These are phyloP conservation scores for Saxidomus purpurata DNA, from an alignment of 1,140 invertebrate species.

Conservation along the genomic window DNA sequence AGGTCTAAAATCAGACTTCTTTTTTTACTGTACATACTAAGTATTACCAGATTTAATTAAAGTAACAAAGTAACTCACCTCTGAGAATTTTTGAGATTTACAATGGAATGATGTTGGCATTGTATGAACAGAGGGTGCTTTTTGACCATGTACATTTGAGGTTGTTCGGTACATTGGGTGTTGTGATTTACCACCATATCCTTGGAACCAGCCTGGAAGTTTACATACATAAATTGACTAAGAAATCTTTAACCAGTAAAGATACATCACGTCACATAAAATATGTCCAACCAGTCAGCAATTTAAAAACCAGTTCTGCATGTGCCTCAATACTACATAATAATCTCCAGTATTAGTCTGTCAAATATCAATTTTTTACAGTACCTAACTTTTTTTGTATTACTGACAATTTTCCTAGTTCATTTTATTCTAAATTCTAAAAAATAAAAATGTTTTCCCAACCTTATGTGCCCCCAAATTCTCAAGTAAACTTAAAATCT, in stretches of 20 bases:
- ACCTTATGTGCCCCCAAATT: too few species aligned
- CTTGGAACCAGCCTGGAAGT: slow-evolving; percentile 77
- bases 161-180: slow-evolving; percentile 85
- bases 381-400: background rate
- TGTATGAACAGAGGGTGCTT: slow-evolving; percentile 83
- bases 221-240: background rate
- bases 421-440: too few species aligned
- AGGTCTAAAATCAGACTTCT: too few species aligned
- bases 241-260: background rate
- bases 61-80: too few species aligned
- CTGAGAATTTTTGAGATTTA: slow-evolving; percentile 84
- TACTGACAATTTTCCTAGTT: too few species aligned
- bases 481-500: too few species aligned
- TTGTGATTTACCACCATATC: slow-evolving; percentile 80
- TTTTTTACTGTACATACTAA: too few species aligned
- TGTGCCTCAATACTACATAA: background rate
- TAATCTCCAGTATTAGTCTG: background rate
- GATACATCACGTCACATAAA: background rate
- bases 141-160: slow-evolving; percentile 77
- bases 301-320: background rate
- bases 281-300: background rate
- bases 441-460: too few species aligned
- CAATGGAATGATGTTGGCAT: slow-evolving; percentile 83
- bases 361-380: background rate
- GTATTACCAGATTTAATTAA: too few species aligned